Conservation (phyloP, 92 coral and sea anemone species). For the Desmophyllum pertusum region DNA sequence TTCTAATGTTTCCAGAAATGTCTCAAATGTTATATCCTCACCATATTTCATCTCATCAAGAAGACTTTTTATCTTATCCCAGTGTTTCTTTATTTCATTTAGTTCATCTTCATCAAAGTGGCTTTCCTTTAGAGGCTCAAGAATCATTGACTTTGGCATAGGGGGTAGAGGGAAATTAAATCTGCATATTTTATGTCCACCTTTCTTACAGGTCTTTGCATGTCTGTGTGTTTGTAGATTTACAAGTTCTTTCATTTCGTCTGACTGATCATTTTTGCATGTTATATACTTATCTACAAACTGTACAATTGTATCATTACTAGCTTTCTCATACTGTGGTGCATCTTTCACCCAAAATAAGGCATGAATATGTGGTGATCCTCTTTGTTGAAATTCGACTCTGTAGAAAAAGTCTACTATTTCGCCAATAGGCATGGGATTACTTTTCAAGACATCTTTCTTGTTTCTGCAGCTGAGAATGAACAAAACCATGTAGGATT, state of each 20-base stretch:
- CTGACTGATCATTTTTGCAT: slow-evolving; percentile 47
- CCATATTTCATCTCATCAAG: slow-evolving; percentile 57
- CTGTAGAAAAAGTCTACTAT: slow-evolving; percentile 61
- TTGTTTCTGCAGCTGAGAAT: too few relatives aligned
- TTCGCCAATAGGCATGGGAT: slow-evolving; percentile 60
- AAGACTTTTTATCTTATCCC: slow-evolving; percentile 28
- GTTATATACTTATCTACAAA: slow-evolving; percentile 68
- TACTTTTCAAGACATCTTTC: slow-evolving; percentile 59
- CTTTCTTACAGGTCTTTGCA: slow-evolving; percentile 66
- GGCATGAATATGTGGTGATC: slow-evolving; percentile 57
- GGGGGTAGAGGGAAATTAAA: slow-evolving; percentile 66
- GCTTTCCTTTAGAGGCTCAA: slow-evolving; percentile 40
- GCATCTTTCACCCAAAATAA: slow-evolving; percentile 60
- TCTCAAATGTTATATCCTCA: slow-evolving; percentile 49
- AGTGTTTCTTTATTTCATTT: slow-evolving; percentile 28
- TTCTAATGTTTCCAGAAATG: slow-evolving; percentile 53
- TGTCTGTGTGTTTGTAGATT: slow-evolving; percentile 68
- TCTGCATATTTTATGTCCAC: slow-evolving; percentile 55
- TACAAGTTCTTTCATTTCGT: slow-evolving; percentile 44
- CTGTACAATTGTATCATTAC: slow-evolving; percentile 45
- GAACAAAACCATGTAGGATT: slow-evolving; percentile 73
- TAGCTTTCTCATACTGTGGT: slow-evolving; percentile 47
- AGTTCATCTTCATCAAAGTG: slow-evolving; percentile 33
- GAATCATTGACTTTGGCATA: slow-evolving; percentile 53
- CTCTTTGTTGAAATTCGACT: slow-evolving; percentile 60